Base-by-base conservation (phyloP, 2,797 vertebrate genomes). In the Pangasius mekongensis region DNA sequence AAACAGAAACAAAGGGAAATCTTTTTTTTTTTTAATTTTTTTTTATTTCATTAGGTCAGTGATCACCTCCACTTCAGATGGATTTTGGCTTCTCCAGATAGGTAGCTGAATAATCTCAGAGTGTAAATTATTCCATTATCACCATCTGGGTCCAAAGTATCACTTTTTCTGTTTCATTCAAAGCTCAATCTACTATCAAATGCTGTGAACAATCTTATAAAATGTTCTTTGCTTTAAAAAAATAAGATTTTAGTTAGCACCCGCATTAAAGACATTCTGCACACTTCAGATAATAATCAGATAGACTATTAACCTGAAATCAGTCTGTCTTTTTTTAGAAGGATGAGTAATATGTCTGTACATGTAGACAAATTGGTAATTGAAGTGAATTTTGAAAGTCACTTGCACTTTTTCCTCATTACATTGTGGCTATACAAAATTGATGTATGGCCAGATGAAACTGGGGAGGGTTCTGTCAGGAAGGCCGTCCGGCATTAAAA, bases 61-160 rank as follows among this genome's bases (percentile, higher is more conserved):
- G 74, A 47, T 67, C 60, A 11, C 39, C n/a, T 83, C 11, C 43
- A 64, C 13, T 76, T 33, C 69, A 76, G 43, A 87, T 30, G 20
- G 33, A 64, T 62, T 64, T 83, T 83, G 80, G 24, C 69, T 36
- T 71, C 20, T 47, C 24, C 49, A 78, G 27, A 74, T 69, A 85
- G 9, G 52, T 71, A 80, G 36, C 39, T 69, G 62, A 71, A 78
- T 18, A 67, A 78, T 85, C 49, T 78, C 39, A 43, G 3, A 33
- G 71, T 69, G 83, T 69, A 85, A 58, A 80, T 88, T 7, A 5
- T 47, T 80, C 9, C 10, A 56, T 85, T 78, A 56, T 83, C 80
- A 83, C 56, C 36, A 7, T 54, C 16, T 80, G 43, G 36, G 39
- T 83, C 52, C 54, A 49, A 66, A n/a, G 14, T 83, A 64, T 47